Base-by-base conservation (phyloP, 2,113 vertebrate genomes). In the Chaetura pelagica region DNA sequence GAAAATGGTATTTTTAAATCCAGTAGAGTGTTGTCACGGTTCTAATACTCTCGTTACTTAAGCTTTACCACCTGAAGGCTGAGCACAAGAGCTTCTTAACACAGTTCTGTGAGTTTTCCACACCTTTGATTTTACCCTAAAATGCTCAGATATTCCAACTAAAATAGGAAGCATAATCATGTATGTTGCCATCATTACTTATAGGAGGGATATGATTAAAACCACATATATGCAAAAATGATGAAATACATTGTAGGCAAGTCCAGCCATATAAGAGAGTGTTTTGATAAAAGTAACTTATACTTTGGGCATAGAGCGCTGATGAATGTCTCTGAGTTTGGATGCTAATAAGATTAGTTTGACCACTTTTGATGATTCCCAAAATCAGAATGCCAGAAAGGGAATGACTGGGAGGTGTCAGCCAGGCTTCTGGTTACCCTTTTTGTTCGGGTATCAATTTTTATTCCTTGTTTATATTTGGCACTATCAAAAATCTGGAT, bases 1-100 rank as follows among this genome's bases (percentile, higher is more conserved):
- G 93, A 89, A 94, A 95, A 95, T 76, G 79, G 89, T 87, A 35
- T 94, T 96, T 94, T 93, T 69, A 91, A 96, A 95, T 94, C 89
- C 95, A 84, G 89, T 92, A 54, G 91, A 95, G 81, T 87, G 91
- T 84, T 84, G 93, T 95, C 91, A 93, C 19, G 81, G 73, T 92
- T 95, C 62, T 34, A 89, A 93, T 91, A 7, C 49, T 84, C 84
- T 66, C 0, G 8, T 87, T 95, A 40, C 91, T 94, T 89, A 79
- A 91, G 93, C 84, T 82, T 87, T 69, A 58, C 87, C 93, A 96
- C 95, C 95, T 95, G 84, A 94, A 84, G 66, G 91, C 89, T 87
- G 94, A 94, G 94, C 84, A 46, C 81, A 68, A 89, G 91, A 94
- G 91, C 96, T 69, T 49, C 94, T 92, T 94, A 94, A 84, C 55